Percentiles rank a stretch among this genome's conserved stretches.
phyloP scores from a whole-genome alignment of 2,113 vertebrate genomes.

The Microcebus tavaratra region DNA sequence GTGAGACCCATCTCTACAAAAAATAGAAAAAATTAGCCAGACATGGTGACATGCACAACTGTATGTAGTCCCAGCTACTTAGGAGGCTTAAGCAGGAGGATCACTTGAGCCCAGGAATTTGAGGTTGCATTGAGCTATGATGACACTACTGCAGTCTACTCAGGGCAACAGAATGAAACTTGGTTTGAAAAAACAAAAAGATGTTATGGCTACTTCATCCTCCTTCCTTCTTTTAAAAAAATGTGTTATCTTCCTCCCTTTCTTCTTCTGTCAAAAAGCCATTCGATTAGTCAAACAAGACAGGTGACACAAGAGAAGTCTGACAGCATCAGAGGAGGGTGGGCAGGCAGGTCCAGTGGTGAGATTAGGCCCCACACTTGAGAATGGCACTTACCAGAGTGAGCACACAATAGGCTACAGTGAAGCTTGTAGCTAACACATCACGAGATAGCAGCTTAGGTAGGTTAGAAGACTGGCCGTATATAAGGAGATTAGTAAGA shows the following conservation, averaged over 20 bases:
- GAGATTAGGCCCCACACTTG: background rate
- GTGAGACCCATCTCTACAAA: no score
- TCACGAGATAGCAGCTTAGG: background rate
- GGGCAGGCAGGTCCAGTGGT: background rate
- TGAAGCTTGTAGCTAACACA: background rate
- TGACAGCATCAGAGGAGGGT: background rate
- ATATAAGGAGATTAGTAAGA: background rate
- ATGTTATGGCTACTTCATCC: background rate
- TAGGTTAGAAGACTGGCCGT: background rate
- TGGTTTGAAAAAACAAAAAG: no score
- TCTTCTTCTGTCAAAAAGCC: slow-evolving; percentile 29
- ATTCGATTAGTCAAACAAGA: background rate
- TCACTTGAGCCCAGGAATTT: no score
- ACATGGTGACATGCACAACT: no score
- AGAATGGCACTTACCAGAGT: background rate
- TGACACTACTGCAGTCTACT: no score
- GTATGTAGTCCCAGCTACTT: no score
- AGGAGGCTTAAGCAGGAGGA: no score
- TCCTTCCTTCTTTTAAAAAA: slow-evolving; percentile 16
- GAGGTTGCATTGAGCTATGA: no score
- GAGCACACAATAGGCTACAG: background rate
- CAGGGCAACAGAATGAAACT: no score
- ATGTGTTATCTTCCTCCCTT: background rate
- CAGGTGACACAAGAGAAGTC: background rate
- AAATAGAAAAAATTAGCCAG: no score